Evolutionary conservation across 1,140 invertebrate species (phyloP).

Genomic region (Rhagoletis zephyria): DNA sequence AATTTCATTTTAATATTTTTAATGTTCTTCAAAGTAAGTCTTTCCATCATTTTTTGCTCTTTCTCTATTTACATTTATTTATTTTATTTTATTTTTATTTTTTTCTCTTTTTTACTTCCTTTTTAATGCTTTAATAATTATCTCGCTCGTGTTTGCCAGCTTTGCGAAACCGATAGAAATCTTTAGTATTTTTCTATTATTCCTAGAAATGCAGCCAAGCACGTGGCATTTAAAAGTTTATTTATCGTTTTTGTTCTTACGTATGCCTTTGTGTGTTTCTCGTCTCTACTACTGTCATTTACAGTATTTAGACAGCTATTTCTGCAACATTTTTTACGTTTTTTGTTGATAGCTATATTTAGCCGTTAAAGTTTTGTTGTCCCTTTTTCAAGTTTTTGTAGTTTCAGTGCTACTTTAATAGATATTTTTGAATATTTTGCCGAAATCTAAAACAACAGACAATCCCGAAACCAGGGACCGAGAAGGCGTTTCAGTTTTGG

Average conservation of each 20-base stretch:
- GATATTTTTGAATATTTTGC: too few species aligned
- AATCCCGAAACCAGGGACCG: too few species aligned
- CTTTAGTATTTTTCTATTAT: constrained; percentile 37
- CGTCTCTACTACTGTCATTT: not conserved
- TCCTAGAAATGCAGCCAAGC: constrained; percentile 17
- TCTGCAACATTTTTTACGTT: too few species aligned
- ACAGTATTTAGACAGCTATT: too few species aligned
- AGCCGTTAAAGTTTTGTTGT: too few species aligned
- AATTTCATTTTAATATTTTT: not conserved
- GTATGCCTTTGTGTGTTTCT: not conserved
- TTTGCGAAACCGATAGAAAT: constrained; percentile 29
- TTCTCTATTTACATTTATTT: not conserved
- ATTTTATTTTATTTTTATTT: not conserved
- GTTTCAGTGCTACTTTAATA: too few species aligned
- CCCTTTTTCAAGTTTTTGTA: too few species aligned
- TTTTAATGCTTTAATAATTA: too few species aligned
- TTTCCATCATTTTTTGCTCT: not conserved
- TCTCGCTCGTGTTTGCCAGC: not conserved
- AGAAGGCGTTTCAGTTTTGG: too few species aligned
- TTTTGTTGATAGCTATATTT: too few species aligned
- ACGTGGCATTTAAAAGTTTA: constrained; percentile 5
- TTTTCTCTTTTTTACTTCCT: not conserved
- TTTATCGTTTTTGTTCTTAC: not conserved
- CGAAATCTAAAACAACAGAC: too few species aligned
- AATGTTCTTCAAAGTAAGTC: not conserved